Evolutionary conservation across 2,888 invertebrate species (phyloP).

Genomic region (Melieria crassipennis): DNA sequence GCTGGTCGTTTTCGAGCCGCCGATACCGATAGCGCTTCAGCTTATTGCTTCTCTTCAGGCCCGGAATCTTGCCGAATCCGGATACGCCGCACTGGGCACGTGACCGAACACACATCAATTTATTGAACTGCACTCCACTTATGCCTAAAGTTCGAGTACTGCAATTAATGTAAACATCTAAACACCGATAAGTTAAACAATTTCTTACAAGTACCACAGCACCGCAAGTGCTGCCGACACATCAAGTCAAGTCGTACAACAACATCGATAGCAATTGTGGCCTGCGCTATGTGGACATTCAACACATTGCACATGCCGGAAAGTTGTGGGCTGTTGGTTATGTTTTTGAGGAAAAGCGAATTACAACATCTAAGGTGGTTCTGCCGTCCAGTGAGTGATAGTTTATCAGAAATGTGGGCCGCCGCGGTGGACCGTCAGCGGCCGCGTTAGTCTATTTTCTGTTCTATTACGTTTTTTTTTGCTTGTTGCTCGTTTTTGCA

Average conservation of each 20-base stretch:
- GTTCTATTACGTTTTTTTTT: too few species aligned
- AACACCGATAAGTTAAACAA: background rate
- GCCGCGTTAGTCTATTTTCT: too few species aligned
- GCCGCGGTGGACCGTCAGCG: too few species aligned
- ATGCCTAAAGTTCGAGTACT: too few species aligned
- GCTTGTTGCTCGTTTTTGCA: too few species aligned
- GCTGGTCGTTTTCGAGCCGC: too few species aligned
- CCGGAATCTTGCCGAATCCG: too few species aligned
- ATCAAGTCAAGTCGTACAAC: constrained; percentile 4
- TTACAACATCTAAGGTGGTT: constrained; percentile 66
- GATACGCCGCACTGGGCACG: too few species aligned
- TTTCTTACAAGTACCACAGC: background rate
- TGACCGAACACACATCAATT: too few species aligned
- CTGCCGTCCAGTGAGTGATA: constrained; percentile 59
- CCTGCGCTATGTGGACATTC: constrained; percentile 5
- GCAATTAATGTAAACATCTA: background rate
- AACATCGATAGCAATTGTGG: constrained; percentile 11
- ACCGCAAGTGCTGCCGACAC: background rate
- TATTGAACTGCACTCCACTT: too few species aligned
- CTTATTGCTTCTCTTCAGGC: too few species aligned
- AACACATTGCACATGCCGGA: constrained; percentile 3
- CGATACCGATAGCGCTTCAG: too few species aligned
- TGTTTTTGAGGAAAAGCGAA: constrained; percentile 15
- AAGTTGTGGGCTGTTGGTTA: constrained; percentile 15
- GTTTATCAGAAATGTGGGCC: background rate